Conservation (phyloP, 2,888 invertebrate genomes). For the Brachyptera risi region DNA sequence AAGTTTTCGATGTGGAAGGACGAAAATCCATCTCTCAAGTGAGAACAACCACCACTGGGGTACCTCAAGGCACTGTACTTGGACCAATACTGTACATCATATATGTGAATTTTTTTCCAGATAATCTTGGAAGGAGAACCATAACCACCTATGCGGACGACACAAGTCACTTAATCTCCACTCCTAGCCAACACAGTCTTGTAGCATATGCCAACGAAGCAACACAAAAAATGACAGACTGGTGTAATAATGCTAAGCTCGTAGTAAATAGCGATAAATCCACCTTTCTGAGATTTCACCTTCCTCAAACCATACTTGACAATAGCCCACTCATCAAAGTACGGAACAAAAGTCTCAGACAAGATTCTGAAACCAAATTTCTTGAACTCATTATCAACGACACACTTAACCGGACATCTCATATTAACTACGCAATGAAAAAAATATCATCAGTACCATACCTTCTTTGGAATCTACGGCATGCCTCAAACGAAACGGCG, state of each 20-base stretch:
- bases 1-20: not conserved
- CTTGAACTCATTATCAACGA: not conserved
- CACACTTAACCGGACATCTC: not conserved
- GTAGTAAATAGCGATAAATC: not conserved
- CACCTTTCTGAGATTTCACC: not conserved
- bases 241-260: too few species aligned
- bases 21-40: not conserved
- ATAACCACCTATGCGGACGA: not conserved
- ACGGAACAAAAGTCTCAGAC: not conserved
- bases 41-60: not conserved
- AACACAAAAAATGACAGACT: not conserved
- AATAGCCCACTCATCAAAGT: not conserved
- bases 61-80: conserved; percentile 23
- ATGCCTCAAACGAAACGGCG: not conserved
- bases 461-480: not conserved
- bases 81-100: not conserved
- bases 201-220: not conserved
- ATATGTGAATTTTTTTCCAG: not conserved
- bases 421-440: not conserved
- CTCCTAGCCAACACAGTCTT: not conserved
- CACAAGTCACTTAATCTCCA: not conserved
- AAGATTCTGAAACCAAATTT: not conserved
- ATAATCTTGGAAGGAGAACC: not conserved
- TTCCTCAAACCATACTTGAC: not conserved
- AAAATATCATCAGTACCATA: not conserved